Base-by-base conservation (phyloP, 2,797 vertebrate species). In the Acropternis orthonyx region DNA sequence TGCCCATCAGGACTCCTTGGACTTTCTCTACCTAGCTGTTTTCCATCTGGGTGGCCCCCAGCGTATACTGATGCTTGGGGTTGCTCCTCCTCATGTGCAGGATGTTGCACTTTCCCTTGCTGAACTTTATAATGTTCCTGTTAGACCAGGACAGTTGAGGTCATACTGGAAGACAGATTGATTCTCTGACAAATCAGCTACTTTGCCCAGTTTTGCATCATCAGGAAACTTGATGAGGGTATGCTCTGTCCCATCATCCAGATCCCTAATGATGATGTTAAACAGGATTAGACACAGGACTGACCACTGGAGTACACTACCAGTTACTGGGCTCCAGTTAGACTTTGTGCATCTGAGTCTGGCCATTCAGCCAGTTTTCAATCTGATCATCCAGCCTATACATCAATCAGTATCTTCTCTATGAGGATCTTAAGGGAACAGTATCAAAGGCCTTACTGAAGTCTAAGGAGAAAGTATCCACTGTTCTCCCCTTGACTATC, bases 61-160 rank as follows among this genome's bases (percentile, higher is more conserved):
- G n/a, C 1, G 23, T 12, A 10, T 6, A 14, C 2, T 26, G 4
- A 14, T 66, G 14, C 11, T 14, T 30, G 12, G 14, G 5, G 5
- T 14, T 69, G 12, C 7, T 82, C 10, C 10, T 69, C 5, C 7
- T 7, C 15, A 14, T 2, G 3, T 34, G n/a, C 16, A 41, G 16
- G 11, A 49, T 7, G 2, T 26, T 58, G 7, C 12, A 24, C 5
- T 28, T 62, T 16, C 12, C 19, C 7, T 44, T 66, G 6, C 14
- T 34, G 61, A 73, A 36, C 4, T 51, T 84, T 27, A 23, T 10
- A 4, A 65, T 4, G 7, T 15, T 72, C 4, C 37, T n/a, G 22
- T 24, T 6, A 46, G 37, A 34, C 12, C 5, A 52, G 51, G 27
- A 28, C 51, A 52, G 17, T 9, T 37, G 37, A 61, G 34, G 39